These are phyloP conservation scores for Corvus moneduloides DNA, from an alignment of 2,113 vertebrate genomes.

Conservation along the genomic window DNA sequence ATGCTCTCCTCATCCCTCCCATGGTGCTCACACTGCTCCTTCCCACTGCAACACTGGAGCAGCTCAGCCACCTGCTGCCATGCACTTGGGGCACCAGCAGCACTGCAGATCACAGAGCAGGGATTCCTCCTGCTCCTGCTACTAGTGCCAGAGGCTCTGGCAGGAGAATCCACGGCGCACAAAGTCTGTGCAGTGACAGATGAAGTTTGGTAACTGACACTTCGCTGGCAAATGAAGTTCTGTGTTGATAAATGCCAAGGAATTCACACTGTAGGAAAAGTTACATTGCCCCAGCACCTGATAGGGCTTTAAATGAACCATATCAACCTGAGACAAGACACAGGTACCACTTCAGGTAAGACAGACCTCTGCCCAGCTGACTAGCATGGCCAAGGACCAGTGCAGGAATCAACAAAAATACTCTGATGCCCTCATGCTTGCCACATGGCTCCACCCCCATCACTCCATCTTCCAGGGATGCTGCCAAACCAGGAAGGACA, in stretches of 20 bases:
- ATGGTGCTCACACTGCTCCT: neutral
- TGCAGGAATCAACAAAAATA: neutral
- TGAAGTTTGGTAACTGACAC: neutral
- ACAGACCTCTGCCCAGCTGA: neutral
- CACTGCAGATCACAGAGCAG: neutral
- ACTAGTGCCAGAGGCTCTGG: neutral
- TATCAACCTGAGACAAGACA: neutral
- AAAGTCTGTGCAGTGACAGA: neutral
- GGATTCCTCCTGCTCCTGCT: neutral
- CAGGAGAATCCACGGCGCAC: neutral
- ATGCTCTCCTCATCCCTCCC: neutral
- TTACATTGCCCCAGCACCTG: neutral
- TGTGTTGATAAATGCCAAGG: neutral
- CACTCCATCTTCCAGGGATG: neutral
- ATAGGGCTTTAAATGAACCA: neutral
- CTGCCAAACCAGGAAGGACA: neutral
- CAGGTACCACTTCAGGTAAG: neutral
- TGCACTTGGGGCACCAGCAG: neutral
- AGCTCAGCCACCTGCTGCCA: neutral
- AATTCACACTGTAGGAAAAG: neutral
- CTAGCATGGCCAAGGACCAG: neutral
- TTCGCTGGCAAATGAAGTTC: neutral
- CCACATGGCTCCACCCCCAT: accelerated
- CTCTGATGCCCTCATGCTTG: accelerated
- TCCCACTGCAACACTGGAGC: accelerated